Base-by-base conservation (phyloP, 2,888 invertebrate species). In the Scaptomyza cyrtandrae region DNA sequence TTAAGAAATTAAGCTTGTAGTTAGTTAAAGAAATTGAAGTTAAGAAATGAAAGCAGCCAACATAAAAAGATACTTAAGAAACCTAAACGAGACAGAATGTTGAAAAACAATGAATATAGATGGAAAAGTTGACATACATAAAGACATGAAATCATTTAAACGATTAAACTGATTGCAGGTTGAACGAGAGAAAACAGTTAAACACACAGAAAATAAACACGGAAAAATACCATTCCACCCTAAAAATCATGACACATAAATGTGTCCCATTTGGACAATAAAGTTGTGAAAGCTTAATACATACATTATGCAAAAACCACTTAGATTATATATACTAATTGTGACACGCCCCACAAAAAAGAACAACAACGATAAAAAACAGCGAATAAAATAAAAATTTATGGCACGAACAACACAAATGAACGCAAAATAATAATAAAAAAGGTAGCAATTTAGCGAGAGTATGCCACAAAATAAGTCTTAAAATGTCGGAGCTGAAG, bases 381-480 rank as follows among this genome's bases (percentile, higher is more conserved):
- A 70, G 62, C 50, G 66, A 48, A 52, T 58, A 41, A 64, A 62
- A 80, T 82, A 82, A 80, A 85, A 78, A 68, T 83, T 72, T 69
- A 83, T 83, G 86, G 55, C 69, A 55, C 73, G 59, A 49, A 59
- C 11, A 65, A 70, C 64, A 67, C 71, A 65, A 65, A 70, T 49
- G 46, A 50, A 54, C 16, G 16, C 39, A 9, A 39, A 39, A 13
- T 44, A 35, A n/a, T 13, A n/a, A n/a, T n/a, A 44, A 41, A 44
- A 58, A 56, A 43, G 56, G 33, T 24, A 11, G 33, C 14, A 45
- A 48, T 63, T 19, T 52, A 62, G 61, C 62, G 45, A 67, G 74
- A 82, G 64, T 68, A 66, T 71, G 80, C 71, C 80, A 71, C 80
- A 78, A 71, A 85, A 86, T 55, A 62, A 44, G 58, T 67, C 70